Percentiles rank a stretch among this genome's conserved stretches.
phyloP scores from a whole-genome alignment of 2,113 vertebrate genomes.

The Ramphastos sulfuratus region DNA sequence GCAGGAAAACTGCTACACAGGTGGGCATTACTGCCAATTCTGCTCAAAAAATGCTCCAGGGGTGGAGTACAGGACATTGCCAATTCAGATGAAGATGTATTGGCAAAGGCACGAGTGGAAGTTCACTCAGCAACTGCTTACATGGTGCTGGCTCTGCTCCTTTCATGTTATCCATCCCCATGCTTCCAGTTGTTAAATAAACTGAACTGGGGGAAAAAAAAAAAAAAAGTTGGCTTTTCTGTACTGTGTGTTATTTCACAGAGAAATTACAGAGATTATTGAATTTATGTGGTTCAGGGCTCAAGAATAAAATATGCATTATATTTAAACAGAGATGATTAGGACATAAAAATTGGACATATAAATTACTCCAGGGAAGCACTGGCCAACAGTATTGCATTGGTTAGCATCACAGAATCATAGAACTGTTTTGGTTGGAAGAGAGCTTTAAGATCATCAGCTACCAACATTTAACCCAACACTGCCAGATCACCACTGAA shows the following conservation, averaged over 20 bases:
- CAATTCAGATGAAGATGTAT: neutral
- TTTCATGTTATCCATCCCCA: neutral
- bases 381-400: accelerated
- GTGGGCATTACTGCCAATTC: neutral
- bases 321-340: neutral
- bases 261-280: neutral
- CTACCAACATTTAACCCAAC: neutral
- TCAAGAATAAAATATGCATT: neutral
- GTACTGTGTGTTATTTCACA: neutral
- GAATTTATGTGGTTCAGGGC: neutral
- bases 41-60: neutral
- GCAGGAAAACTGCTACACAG: neutral
- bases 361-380: neutral
- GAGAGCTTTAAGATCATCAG: neutral
- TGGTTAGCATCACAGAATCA: neutral
- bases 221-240: neutral
- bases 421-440: too few relatives aligned
- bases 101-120: neutral
- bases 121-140: neutral
- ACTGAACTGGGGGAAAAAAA: neutral
- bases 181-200: neutral
- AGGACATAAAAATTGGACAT: neutral
- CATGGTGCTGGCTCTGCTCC: neutral
- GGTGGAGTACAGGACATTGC: neutral
- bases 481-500: neutral